Percentiles rank a stretch among this genome's conserved stretches.
Conservation (phyloP, 2,113 vertebrate genomes). For the Willisornis vidua region DNA sequence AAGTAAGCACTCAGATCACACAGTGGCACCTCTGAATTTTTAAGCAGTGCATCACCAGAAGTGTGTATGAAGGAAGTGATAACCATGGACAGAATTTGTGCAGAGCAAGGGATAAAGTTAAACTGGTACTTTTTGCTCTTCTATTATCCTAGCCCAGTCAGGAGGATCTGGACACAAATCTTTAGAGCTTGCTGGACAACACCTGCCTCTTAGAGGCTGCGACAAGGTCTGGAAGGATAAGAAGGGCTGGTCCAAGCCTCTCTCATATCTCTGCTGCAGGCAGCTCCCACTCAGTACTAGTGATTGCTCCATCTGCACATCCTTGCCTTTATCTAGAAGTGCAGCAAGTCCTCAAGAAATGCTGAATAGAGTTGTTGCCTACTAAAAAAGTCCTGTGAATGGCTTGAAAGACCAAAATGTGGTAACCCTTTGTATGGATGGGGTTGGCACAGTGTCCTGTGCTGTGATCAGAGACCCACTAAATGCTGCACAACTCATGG, state of each 20-base stretch:
- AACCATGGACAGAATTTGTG: neutral
- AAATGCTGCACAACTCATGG: neutral
- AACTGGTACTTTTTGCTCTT: neutral
- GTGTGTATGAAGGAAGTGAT: neutral
- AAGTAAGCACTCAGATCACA: neutral
- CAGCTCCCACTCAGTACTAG: neutral
- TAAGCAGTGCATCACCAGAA: neutral
- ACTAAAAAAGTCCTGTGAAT: neutral
- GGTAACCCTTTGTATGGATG: neutral
- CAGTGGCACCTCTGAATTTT: neutral
- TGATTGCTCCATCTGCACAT: neutral
- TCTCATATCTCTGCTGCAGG: neutral
- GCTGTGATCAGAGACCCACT: neutral
- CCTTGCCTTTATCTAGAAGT: neutral
- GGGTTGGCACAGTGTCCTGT: fast-evolving
- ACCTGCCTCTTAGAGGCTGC: neutral
- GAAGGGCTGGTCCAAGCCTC: neutral
- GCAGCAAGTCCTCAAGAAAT: neutral
- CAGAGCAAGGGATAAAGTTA: neutral
- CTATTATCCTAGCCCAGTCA: neutral
- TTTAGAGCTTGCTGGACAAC: neutral
- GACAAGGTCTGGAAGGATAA: neutral
- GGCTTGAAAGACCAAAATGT: fast-evolving
- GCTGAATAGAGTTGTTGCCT: neutral
- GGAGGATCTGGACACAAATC: neutral